These are phyloP conservation scores for Aphelinus certus DNA, from an alignment of 1,140 invertebrate species.

Conservation along the genomic window DNA sequence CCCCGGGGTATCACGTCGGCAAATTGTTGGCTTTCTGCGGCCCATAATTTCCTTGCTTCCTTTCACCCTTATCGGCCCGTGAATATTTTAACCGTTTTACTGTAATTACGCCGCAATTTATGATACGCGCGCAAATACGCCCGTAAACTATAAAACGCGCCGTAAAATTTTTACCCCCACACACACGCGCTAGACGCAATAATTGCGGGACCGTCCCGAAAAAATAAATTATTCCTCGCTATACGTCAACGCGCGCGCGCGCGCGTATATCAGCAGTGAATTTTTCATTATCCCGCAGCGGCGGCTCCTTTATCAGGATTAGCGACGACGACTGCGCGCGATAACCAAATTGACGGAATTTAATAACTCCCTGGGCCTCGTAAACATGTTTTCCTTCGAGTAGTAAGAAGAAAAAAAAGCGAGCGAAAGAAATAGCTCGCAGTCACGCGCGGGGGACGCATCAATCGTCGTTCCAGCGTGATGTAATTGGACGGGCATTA, in stretches of 20 bases:
- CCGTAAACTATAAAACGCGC: constrained; percentile 32
- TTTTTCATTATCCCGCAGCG: constrained; percentile 1
- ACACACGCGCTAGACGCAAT: constrained; percentile 2
- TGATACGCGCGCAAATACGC: constrained; percentile 34
- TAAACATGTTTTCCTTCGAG: not conserved
- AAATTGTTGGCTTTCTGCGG: constrained; percentile 37
- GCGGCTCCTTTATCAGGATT: constrained; percentile 21
- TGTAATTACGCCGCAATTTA: constrained; percentile 40
- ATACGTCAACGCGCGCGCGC: not conserved
- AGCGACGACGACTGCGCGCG: constrained; percentile 2
- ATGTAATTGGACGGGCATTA: too few species aligned
- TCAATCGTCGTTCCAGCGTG: too few species aligned
- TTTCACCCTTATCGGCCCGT: constrained; percentile 34
- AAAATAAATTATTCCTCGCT: constrained; percentile 11
- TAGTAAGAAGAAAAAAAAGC: too few species aligned
- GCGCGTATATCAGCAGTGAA: constrained; percentile 2
- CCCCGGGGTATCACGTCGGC: constrained; percentile 32
- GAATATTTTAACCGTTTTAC: constrained; percentile 41
- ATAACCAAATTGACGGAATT: constrained; percentile 13
- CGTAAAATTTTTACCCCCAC: constrained; percentile 23
- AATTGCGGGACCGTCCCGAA: constrained; percentile 3
- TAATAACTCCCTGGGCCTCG: constrained; percentile 15
- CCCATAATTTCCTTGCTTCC: constrained; percentile 37
- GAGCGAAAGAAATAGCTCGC: too few species aligned
- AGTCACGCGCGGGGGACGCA: too few species aligned